These are phyloP conservation scores for Corvus moneduloides DNA, from an alignment of 2,113 vertebrate species.

Conservation along the genomic window DNA sequence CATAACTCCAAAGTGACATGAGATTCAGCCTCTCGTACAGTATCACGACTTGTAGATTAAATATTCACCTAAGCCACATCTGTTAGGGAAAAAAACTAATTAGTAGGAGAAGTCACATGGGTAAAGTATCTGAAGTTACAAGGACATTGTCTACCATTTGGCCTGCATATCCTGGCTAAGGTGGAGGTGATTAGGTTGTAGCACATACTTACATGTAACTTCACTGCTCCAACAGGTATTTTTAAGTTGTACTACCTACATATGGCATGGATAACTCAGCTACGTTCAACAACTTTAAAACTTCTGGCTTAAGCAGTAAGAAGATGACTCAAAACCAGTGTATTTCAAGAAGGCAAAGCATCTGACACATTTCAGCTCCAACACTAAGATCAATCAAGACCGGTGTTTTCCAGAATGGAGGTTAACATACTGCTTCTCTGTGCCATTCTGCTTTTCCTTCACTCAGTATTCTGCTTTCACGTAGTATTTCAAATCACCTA, in stretches of 20 bases:
- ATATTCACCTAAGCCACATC: background rate
- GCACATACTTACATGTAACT: background rate
- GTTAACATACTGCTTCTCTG: background rate
- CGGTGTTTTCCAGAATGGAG: background rate
- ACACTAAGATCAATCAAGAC: background rate
- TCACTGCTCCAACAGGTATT: background rate
- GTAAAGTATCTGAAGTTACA: constrained; percentile 5
- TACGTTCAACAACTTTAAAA: background rate
- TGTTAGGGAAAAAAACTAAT: background rate
- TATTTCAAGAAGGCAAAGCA: constrained; percentile 9
- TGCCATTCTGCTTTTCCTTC: background rate
- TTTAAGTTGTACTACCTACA: background rate
- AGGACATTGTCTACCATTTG: background rate
- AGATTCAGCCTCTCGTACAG: background rate
- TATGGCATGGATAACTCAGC: background rate
- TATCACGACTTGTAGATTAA: background rate
- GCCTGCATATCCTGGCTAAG: background rate
- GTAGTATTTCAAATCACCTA: background rate
- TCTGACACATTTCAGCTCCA: background rate
- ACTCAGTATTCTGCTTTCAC: background rate
- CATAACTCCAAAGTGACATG: background rate
- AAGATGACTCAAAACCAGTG: background rate
- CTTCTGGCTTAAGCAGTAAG: background rate
- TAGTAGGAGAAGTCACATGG: constrained; percentile 9
- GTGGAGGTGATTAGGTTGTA: background rate